phyloP scores from a whole-genome alignment of 2,888 invertebrate genomes.

The Drosophila subquinaria region DNA sequence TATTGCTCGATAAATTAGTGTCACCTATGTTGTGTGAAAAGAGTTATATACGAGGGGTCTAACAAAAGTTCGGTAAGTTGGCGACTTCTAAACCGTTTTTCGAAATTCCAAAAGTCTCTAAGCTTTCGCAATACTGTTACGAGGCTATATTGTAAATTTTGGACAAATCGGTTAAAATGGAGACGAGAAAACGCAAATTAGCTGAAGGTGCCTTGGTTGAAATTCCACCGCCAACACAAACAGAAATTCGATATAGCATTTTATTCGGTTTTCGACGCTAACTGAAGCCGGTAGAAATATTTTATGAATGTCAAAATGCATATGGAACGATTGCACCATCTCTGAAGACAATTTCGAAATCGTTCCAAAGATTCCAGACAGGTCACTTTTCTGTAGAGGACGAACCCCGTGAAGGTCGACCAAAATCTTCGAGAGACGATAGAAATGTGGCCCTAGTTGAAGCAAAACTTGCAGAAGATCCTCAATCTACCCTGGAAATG shows the following conservation, averaged over 20 bases:
- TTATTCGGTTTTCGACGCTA: too few species aligned
- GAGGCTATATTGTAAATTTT: too few species aligned
- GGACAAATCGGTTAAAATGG: too few species aligned
- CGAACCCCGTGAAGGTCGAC: background rate
- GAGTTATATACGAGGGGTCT: too few species aligned
- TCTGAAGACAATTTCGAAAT: background rate
- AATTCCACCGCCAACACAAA: too few species aligned
- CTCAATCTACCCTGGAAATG: background rate
- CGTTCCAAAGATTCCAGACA: background rate
- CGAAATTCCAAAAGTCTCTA: background rate
- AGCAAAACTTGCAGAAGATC: background rate
- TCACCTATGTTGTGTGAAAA: too few species aligned
- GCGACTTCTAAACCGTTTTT: background rate
- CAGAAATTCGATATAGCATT: too few species aligned
- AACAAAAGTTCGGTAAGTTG: background rate
- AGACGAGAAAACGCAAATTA: too few species aligned
- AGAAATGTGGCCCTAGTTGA: background rate
- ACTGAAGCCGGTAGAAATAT: too few species aligned
- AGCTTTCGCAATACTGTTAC: background rate
- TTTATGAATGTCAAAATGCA: background rate
- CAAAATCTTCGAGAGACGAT: background rate
- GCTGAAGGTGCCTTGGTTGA: too few species aligned
- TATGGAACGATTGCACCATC: background rate
- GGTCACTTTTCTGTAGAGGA: background rate
- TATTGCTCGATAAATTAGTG: too few species aligned